phyloP scores from a whole-genome alignment of 2,113 vertebrate species.

The Tauraco erythrolophus region DNA sequence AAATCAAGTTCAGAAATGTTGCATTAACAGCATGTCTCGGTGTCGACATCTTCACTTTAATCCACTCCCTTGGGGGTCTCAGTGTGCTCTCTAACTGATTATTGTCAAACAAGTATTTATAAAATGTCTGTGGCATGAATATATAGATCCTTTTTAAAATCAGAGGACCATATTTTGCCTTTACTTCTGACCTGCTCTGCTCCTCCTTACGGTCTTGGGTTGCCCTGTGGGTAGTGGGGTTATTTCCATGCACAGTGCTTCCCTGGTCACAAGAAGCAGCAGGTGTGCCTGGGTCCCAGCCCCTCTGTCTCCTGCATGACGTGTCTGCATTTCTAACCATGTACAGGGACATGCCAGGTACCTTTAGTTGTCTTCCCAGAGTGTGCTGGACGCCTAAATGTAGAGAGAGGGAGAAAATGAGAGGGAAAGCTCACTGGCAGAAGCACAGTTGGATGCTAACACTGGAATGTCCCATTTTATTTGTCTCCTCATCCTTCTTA shows the following conservation, averaged over 20 bases:
- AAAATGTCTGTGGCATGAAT: background rate
- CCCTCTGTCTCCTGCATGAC: background rate
- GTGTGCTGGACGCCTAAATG: background rate
- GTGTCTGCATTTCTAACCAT: background rate
- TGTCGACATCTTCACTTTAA: background rate
- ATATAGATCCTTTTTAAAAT: background rate
- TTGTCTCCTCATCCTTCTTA: background rate
- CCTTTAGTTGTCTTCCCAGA: background rate
- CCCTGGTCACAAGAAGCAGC: background rate
- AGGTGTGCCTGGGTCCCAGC: background rate
- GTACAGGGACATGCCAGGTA: background rate
- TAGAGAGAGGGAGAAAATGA: background rate
- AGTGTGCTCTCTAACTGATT: background rate
- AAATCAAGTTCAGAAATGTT: background rate
- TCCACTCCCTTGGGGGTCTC: background rate
- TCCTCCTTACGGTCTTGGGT: background rate
- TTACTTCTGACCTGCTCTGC: background rate
- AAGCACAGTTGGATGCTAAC: background rate
- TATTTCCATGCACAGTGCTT: background rate
- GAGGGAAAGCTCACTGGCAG: background rate
- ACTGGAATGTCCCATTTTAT: accelerated
- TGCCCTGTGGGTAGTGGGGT: background rate
- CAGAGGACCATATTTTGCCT: background rate
- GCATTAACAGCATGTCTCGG: background rate
- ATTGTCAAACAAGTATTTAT: background rate